Evolutionary conservation across 2,113 vertebrate genomes (phyloP), one percentile per base, ranked within the genome.

Genomic region (Paramisgurnus dabryanus): DNA sequence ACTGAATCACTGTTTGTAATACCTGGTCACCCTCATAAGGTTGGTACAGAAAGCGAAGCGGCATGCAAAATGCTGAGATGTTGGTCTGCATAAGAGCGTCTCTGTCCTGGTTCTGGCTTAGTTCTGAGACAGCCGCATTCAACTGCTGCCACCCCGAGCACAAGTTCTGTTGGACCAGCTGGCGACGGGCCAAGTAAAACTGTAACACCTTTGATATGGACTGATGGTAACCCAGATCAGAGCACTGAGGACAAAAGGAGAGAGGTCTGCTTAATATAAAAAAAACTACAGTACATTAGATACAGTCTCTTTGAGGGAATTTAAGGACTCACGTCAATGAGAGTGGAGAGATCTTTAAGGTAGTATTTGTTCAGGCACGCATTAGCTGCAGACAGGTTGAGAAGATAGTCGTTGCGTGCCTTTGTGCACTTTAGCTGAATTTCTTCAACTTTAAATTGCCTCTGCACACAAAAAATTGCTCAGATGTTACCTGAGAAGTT

Each of bases 11-110:
- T 1, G 27, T 34, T 68, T 7, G 1, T 6, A 74, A 27, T 53
- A 96, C 95, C 94, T 95, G 92, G 86, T 97, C 95, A 1, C 93
- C 95, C 1, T 96, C 95, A 0, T 97, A 94, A 2, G 96, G 94
- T 70, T 95, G 94, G 86, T 94, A 95, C 76, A 93, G 91, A 76
- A 97, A 96, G 68, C 87, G 91, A 0, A 87, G 83, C 0, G 95
- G 94, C 80, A 93, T 91, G 50, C 94, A 95, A 89, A 96, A 97
- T 73, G 93, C 90, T 0, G 80, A 81, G 5, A 89, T 86, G 11
- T 95, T 91, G 58, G 94, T 90, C 87, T 95, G 90, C 69, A 97
- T 89, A 60, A 97, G 87, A 18, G 86, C 83, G 85, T 94, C 93
- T 81, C 94, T 90, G 85, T 97, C 96, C 5, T 89, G 92, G 22